Conservation (phyloP, 1,140 invertebrate genomes). For the Bombus cullumanus region DNA sequence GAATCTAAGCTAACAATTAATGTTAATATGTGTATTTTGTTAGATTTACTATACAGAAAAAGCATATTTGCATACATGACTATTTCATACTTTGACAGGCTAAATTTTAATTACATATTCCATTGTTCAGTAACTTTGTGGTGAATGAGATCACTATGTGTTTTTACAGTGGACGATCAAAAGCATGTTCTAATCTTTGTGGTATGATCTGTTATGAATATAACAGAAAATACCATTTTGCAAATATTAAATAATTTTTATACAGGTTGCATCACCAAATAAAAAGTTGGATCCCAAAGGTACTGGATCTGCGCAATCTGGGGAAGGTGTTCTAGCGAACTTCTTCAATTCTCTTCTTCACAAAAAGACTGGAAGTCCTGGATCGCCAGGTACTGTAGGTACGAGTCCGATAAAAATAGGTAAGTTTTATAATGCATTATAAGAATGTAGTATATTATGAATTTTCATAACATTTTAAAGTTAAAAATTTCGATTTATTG, state of each 20-base stretch:
- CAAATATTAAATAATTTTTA: slow-evolving; percentile 58
- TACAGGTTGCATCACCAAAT: slow-evolving; percentile 80
- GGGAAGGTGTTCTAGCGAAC: slow-evolving; percentile 97
- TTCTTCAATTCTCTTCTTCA: slow-evolving; percentile 99
- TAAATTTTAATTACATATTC: slow-evolving; percentile 10
- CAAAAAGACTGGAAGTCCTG: slow-evolving; percentile 92
- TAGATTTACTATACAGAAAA: neutral
- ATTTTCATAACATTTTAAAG: neutral
- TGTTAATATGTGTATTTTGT: slow-evolving; percentile 4
- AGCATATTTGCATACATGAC: neutral
- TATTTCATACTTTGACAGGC: neutral
- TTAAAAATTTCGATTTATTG: neutral
- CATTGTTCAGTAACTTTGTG: slow-evolving; percentile 35
- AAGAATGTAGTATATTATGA: neutral
- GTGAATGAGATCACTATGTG: slow-evolving; percentile 29
- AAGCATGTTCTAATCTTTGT: slow-evolving; percentile 75
- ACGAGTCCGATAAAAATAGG: slow-evolving; percentile 78
- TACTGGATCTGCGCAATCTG: slow-evolving; percentile 85
- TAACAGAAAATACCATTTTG: neutral
- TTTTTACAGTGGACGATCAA: slow-evolving; percentile 55
- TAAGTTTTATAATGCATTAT: slow-evolving; percentile 48
- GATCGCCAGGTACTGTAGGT: slow-evolving; percentile 77
- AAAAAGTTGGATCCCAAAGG: slow-evolving; percentile 81
- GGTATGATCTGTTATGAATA: slow-evolving; percentile 66
- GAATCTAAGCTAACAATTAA: neutral